Evolutionary conservation across 2,888 invertebrate genomes (phyloP), one percentile per base, ranked within the genome.

Genomic region (Oithona nana): DNA sequence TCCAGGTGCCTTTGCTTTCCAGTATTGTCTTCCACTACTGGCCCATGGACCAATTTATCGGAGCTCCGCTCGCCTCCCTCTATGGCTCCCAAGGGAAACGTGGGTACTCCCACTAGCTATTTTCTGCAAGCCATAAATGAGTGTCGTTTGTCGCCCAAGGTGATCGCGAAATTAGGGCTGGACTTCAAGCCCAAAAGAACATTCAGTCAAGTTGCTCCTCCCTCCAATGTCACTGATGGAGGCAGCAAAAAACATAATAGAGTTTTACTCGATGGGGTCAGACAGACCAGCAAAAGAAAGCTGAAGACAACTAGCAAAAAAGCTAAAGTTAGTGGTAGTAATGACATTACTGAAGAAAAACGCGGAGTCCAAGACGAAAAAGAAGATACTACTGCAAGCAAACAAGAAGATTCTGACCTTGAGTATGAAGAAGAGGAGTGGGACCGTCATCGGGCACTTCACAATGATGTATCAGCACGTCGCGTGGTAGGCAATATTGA

Each of bases 401-500:
- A n/a, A n/a, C n/a, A n/a, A n/a, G n/a, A n/a, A n/a, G n/a, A n/a
- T n/a, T n/a, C n/a, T n/a, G n/a, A n/a, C n/a, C n/a, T n/a, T n/a
- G 73, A 73, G 65, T 74, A 75, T 48, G 73, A 72, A 48, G 73
- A 71, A 67, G 77, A 78, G 69, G 78, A 78, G 64, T 78, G 77
- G 77, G 78, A 78, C 65, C 68, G 78, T 48, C 75, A 76, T 65
- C 76, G 76, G 67, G 73, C 76, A 2, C 68, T 76, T 28, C 72
- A 75, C 66, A 74, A 77, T 65, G 77, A 78, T 67, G 75, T 76
- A 24, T 55, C 62, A 16, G 54, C 48, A 6, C 20, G 62, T n/a
- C n/a, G 54, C 24, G 30, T 62, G 11, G 54, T 30, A 16, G 28
- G 20, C 11, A 51, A 51, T 11, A 39, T 39, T 11, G 49, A 22